Conservation (phyloP, 2,113 vertebrate genomes). For the Odocoileus virginianus region DNA sequence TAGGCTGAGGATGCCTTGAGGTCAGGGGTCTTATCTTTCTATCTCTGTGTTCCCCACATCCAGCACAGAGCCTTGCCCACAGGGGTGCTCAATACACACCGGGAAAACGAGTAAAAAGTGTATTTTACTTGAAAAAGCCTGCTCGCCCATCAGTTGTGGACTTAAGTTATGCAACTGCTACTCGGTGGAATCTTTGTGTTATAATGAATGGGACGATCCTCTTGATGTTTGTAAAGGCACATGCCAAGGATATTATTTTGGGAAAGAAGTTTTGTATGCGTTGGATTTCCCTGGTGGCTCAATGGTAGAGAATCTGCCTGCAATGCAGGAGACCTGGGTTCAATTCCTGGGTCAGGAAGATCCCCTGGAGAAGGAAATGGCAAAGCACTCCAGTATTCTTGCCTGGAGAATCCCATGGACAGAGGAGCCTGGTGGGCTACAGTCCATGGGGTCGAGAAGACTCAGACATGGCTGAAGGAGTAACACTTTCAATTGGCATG, state of each 20-base stretch:
- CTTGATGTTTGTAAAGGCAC: not conserved
- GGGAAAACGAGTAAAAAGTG: not conserved
- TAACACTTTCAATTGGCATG: not conserved
- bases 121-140: not conserved
- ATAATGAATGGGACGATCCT: not conserved
- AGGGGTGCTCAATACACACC: accelerated
- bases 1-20: not conserved
- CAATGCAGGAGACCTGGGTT: not conserved
- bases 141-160: not conserved
- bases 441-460: not conserved
- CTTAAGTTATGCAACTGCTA: not conserved
- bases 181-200: not conserved
- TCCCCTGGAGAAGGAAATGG: not conserved
- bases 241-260: not conserved
- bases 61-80: not conserved
- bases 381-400: not conserved
- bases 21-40: not conserved
- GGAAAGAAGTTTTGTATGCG: not conserved
- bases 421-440: not conserved
- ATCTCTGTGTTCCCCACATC: not conserved
- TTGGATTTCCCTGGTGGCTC: not conserved
- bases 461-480: not conserved
- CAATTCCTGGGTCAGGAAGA: not conserved
- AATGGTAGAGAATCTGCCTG: not conserved
- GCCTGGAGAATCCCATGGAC: not conserved